phyloP scores from a whole-genome alignment of 2,113 vertebrate species.

The Mugil cephalus region DNA sequence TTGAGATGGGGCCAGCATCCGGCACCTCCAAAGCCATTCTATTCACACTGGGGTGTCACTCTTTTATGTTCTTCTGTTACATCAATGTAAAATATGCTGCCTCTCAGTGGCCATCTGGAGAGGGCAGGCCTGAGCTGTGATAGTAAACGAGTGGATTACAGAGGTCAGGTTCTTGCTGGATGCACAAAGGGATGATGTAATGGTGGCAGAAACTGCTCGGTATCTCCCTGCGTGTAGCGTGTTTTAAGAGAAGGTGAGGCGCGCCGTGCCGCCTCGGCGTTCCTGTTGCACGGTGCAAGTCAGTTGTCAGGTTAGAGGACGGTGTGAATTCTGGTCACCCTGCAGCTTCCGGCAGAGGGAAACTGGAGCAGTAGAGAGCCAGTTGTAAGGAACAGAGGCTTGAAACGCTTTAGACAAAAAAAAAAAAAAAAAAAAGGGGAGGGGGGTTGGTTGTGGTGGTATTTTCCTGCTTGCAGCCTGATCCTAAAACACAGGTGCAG shows the following conservation, averaged over 20 bases:
- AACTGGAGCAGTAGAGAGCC: conserved; percentile 66
- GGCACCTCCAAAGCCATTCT: conserved; percentile 72
- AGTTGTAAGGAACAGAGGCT: conserved; percentile 44
- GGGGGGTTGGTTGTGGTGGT: conserved; percentile 40
- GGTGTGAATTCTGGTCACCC: background rate
- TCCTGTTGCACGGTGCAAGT: background rate
- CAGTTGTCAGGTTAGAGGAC: background rate
- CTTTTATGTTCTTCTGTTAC: conserved; percentile 74
- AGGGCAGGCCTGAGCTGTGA: conserved; percentile 48
- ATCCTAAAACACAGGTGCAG: conserved; percentile 82
- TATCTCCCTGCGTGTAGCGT: conserved; percentile 6
- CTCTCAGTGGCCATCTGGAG: conserved; percentile 69
- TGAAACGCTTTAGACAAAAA: conserved; percentile 30
- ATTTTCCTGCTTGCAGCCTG: conserved; percentile 71
- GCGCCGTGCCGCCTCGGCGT: background rate
- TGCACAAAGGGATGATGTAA: conserved; percentile 51
- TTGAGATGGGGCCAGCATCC: conserved; percentile 72
- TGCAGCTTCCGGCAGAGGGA: conserved; percentile 26
- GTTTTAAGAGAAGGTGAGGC: conserved; percentile 7
- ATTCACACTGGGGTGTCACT: conserved; percentile 76
- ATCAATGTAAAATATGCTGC: conserved; percentile 72
- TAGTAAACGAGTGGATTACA: conserved; percentile 54
- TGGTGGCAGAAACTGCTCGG: conserved; percentile 26
- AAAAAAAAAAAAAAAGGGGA: no score
- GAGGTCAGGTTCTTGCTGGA: conserved; percentile 60